phyloP scores from a whole-genome alignment of 2,888 invertebrate species.

The Beris chalybata region DNA sequence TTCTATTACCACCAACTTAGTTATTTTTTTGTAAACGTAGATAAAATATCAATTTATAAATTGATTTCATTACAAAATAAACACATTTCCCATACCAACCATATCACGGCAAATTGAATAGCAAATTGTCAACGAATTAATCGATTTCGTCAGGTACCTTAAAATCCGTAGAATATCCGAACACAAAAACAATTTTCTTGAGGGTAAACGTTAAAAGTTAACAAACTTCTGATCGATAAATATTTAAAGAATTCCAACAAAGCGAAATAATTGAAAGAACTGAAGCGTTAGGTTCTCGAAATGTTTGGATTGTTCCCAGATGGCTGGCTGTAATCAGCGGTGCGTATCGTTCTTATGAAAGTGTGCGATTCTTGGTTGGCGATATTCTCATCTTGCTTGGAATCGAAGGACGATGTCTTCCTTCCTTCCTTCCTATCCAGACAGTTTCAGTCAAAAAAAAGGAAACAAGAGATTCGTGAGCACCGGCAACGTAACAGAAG shows the following conservation, averaged over 20 bases:
- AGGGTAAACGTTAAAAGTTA: constrained; percentile 44
- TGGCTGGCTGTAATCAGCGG: constrained; percentile 40
- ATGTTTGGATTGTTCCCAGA: constrained; percentile 41
- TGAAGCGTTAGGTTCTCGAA: constrained; percentile 48
- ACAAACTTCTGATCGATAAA: constrained; percentile 57
- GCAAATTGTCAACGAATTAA: constrained; percentile 12
- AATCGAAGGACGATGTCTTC: neutral
- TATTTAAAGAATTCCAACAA: constrained; percentile 55
- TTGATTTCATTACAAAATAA: no score
- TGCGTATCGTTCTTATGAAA: constrained; percentile 37
- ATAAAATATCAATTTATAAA: no score
- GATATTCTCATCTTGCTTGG: neutral
- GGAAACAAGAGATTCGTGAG: neutral
- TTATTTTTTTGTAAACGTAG: no score
- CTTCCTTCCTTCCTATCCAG: neutral
- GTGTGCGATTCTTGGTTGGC: constrained; percentile 25
- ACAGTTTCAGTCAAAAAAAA: neutral
- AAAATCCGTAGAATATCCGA: neutral
- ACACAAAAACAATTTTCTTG: neutral
- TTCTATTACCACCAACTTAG: no score
- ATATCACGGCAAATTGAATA: constrained; percentile 13
- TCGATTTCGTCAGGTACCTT: constrained; percentile 3
- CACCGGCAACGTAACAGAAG: neutral
- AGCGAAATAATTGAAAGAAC: constrained; percentile 58
- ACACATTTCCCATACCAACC: no score